Evolutionary conservation across 1,140 invertebrate genomes (phyloP), one percentile per base, ranked within the genome.

Genomic region (Rhizoglyphus robini): DNA sequence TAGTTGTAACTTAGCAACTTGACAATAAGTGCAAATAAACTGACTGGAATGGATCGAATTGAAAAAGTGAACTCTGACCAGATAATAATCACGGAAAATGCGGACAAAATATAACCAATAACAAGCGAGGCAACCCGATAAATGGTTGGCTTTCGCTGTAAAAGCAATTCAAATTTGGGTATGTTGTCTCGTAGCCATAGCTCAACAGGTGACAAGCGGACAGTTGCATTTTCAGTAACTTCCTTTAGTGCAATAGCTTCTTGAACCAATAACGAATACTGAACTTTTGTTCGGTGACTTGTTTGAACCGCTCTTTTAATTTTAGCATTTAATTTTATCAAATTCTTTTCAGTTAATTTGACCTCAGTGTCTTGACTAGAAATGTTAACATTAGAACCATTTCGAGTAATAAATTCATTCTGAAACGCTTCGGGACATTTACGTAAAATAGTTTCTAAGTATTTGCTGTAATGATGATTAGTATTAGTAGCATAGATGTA

Each of bases 61-160:
- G 87, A 88, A 76, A 99, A 99, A 0, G 95, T 95, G 59, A 96
- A 84, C 80, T 99, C 96, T 5, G 93, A 97, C 95, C 96, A 99
- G 15, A 99, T 88, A 47, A 99, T 90, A 72, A 88, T 83, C 27
- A 87, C 76, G 0, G 93, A 96, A 73, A 98, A 80, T 31, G 86
- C 77, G 2, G 83, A 84, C 4, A 89, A 83, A 1, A 86, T 70
- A 51, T 94, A 75, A 8, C 88, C 87, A 54, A 87, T 71, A 0
- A 81, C 71, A 72, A 87, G 86, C 67, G 88, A 80, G 29, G 87
- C 81, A 2, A 60, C 29, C 32, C 27, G 15, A n/a, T 38, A 34
- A 46, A 60, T 32, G 27, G 36, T 34, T 85, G 83, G 36, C 27
- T 60, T 60, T 1, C n/a, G 58, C 15, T 15, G 27, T 11, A 60